Evolutionary conservation across 92 coral and sea anemone species (phyloP).

Genomic region (Porites evermanni): DNA sequence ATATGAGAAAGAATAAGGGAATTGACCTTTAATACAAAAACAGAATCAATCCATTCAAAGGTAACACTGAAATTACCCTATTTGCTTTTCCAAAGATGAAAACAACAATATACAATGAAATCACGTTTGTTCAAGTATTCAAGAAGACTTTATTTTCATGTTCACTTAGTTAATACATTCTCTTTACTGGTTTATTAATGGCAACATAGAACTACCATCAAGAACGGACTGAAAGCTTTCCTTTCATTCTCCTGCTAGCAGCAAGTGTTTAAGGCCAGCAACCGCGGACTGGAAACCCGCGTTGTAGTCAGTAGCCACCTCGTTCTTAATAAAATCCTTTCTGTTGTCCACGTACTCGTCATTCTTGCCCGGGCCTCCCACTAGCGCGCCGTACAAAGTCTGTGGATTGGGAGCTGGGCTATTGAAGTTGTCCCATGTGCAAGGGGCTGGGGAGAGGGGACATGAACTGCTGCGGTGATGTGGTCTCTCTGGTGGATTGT

Average conservation of each 20-base stretch:
- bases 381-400: constrained; percentile 80
- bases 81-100: too few species aligned
- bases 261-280: constrained; percentile 73
- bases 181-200: not conserved
- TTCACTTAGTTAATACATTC: not conserved
- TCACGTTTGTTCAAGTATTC: not conserved
- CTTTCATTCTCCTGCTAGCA: not conserved
- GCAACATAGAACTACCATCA: too few species aligned
- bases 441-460: constrained; percentile 68
- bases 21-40: too few species aligned
- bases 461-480: constrained; percentile 88
- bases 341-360: constrained; percentile 75
- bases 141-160: too few species aligned
- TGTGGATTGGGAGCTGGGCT: constrained; percentile 81
- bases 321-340: constrained; percentile 78
- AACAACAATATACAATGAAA: too few species aligned
- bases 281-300: constrained; percentile 95
- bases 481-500: constrained; percentile 80
- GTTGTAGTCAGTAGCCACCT: constrained; percentile 88
- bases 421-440: constrained; percentile 55
- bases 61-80: too few species aligned
- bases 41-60: too few species aligned
- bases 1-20: too few species aligned
- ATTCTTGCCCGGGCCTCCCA: constrained; percentile 82
- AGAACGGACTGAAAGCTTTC: not conserved